These are phyloP conservation scores for Passer montanus DNA, from an alignment of 2,113 vertebrate species.

Conservation along the genomic window DNA sequence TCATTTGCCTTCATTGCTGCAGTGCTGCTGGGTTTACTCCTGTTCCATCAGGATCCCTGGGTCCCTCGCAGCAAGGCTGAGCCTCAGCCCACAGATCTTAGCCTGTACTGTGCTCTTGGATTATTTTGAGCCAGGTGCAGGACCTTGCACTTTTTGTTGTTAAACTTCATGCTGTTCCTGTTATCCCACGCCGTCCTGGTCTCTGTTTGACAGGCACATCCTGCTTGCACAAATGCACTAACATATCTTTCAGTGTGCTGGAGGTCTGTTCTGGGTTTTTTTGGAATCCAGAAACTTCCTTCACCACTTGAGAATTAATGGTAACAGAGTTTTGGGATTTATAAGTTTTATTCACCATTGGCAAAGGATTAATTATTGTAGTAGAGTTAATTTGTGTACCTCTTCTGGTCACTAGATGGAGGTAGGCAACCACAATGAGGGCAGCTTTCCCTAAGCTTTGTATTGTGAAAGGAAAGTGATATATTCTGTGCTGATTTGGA, in stretches of 20 bases:
- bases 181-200: not conserved
- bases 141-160: not conserved
- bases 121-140: not conserved
- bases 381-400: not conserved
- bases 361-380: not conserved
- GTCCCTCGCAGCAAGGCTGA: not conserved
- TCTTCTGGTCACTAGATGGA: conserved; percentile 57
- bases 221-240: not conserved
- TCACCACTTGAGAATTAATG: not conserved
- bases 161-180: not conserved
- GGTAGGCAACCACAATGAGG: conserved; percentile 19
- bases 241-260: not conserved
- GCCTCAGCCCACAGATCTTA: not conserved
- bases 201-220: not conserved
- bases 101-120: not conserved
- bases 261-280: not conserved
- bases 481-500: not conserved
- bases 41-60: fast-evolving
- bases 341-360: not conserved
- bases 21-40: too few relatives aligned
- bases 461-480: not conserved
- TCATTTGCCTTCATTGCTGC: not conserved
- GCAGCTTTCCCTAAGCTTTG: not conserved
- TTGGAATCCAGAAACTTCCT: not conserved
- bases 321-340: not conserved